These are phyloP conservation scores for Chrysolina oricalcia DNA, from an alignment of 2,888 invertebrate genomes.

Conservation along the genomic window DNA sequence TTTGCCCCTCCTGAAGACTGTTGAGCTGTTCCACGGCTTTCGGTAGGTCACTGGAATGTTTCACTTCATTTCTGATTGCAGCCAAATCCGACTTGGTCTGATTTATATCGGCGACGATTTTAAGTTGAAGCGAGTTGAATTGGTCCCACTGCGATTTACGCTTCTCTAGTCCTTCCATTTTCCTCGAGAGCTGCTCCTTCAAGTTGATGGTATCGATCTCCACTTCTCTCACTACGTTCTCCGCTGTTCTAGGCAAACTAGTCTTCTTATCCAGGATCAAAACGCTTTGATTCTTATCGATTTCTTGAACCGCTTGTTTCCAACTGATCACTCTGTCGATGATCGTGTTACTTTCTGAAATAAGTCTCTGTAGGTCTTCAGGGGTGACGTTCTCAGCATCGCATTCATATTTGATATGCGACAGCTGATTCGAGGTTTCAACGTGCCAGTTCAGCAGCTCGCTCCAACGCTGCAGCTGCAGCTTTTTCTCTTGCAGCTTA, in stretches of 20 bases:
- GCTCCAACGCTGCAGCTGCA: conserved; percentile 86
- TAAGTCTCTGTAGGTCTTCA: conserved; percentile 80
- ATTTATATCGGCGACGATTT: conserved; percentile 79
- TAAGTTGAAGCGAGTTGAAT: conserved; percentile 82
- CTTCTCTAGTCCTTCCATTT: conserved; percentile 80
- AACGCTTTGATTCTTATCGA: conserved; percentile 81
- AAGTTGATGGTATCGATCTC: conserved; percentile 81
- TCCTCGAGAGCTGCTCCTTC: conserved; percentile 79
- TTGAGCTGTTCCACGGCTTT: conserved; percentile 74
- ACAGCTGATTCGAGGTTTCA: conserved; percentile 85
- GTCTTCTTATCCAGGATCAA: conserved; percentile 82
- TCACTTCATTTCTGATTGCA: conserved; percentile 74
- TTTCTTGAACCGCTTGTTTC: conserved; percentile 80
- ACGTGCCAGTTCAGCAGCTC: conserved; percentile 88
- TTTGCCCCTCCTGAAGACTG: conserved; percentile 73
- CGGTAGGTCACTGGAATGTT: conserved; percentile 72
- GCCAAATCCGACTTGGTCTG: conserved; percentile 75
- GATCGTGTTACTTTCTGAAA: conserved; percentile 81
- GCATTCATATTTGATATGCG: conserved; percentile 86
- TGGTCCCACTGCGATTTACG: conserved; percentile 85
- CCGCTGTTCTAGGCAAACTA: conserved; percentile 82
- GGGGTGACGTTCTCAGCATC: conserved; percentile 83
- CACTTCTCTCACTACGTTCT: conserved; percentile 81
- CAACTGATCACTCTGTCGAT: conserved; percentile 80
- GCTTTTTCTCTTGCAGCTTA: conserved; percentile 83